Base-by-base conservation (phyloP, 1,140 invertebrate species). In the Spodoptera litura region DNA sequence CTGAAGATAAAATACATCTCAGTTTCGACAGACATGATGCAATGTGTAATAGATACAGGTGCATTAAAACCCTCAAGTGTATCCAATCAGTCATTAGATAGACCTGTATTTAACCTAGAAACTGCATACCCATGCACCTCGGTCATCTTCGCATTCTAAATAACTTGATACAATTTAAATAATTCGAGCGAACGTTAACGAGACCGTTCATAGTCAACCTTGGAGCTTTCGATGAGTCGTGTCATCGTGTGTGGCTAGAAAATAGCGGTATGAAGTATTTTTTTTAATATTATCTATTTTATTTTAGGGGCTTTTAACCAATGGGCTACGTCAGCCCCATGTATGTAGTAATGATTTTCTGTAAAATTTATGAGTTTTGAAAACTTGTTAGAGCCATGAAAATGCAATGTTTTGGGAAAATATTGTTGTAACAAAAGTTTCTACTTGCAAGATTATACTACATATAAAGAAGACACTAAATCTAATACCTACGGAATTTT, bases 161-260 rank as follows among this genome's bases (percentile, higher is more conserved):
- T 75, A 62, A 31, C 56, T 74, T 59, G 59, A 75, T 75, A 75
- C 73, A 75, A 75, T 64, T 75, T 75, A 75, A 75, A 75, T 75
- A 20, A 75, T 38, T 75, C 27, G 73, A 62, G 73, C 25, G 38
- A 75, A 53, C 49, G 20, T 75, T 75, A 62, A 74, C 56, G 11
- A 74, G 44, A 74, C 11, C 58, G 20, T 31, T 74, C 72, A 61
- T 64, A n/a, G 58, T 10, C n/a, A 52, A 78, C 85, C 87, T 87
- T 88, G 87, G 64, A 78, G 83, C 88, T 88, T 88, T 83, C 74
- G 88, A 88, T 88, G 86, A 78, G 82, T 82, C 87, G 35, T 15
- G 35, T 83, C 78, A 81, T 82, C 87, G 35, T 15, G 35, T 83
- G 74, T n/a, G 81, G 82, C 81, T 70, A 75, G 25, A 68, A 83